Evolutionary conservation across 2,113 vertebrate species (phyloP).

Genomic region (Arizona elegans): DNA sequence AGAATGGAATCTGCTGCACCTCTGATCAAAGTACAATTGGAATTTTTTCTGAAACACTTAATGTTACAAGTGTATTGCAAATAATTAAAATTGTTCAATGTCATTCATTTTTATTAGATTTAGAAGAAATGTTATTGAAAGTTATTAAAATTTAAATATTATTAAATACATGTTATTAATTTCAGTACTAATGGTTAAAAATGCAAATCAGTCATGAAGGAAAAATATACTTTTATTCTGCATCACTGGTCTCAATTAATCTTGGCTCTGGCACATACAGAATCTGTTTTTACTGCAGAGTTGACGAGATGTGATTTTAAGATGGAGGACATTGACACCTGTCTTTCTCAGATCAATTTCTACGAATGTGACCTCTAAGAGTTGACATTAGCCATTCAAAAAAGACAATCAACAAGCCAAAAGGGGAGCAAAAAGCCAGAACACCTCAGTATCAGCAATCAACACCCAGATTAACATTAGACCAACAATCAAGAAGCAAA

Average conservation of each 20-base stretch:
- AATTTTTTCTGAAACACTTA: conserved; percentile 49
- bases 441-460: too few relatives aligned
- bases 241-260: not conserved
- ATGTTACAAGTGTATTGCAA: conserved; percentile 43
- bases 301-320: not conserved
- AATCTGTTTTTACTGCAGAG: not conserved
- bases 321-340: not conserved
- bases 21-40: conserved; percentile 37
- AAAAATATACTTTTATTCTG: not conserved
- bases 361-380: not conserved
- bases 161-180: not conserved
- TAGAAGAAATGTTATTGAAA: not conserved
- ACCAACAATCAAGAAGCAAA: too few relatives aligned
- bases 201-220: not conserved
- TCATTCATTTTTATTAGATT: conserved; percentile 5
- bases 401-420: not conserved
- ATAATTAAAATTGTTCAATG: conserved; percentile 34
- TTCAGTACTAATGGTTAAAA: not conserved
- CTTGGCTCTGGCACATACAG: not conserved
- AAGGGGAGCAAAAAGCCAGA: not conserved
- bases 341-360: not conserved
- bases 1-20: conserved; percentile 36
- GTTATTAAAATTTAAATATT: not conserved
- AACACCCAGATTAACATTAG: too few relatives aligned
- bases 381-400: not conserved